phyloP scores from a whole-genome alignment of 2,888 invertebrate species.

The Drosophila paranaensis region DNA sequence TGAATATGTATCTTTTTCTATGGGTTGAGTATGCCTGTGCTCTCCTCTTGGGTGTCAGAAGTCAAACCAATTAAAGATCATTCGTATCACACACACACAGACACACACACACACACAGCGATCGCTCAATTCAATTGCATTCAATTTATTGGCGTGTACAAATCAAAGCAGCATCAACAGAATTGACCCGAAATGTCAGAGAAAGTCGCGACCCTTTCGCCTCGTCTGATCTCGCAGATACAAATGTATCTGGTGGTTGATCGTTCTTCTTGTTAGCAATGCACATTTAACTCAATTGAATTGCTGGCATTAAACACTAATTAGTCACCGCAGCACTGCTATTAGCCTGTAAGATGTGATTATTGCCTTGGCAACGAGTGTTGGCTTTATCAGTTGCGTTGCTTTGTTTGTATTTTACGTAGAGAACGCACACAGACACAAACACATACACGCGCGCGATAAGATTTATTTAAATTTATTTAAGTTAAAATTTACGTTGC shows the following conservation, averaged over 20 bases:
- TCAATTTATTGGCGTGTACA: constrained; percentile 77
- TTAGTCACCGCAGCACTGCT: constrained; percentile 63
- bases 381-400: constrained; percentile 37
- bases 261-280: constrained; percentile 13
- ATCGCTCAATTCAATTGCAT: constrained; percentile 58
- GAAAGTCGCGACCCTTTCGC: constrained; percentile 80
- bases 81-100: constrained; percentile 18
- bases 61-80: constrained; percentile 61
- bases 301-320: constrained; percentile 45
- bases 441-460: constrained; percentile 19
- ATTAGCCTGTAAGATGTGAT: constrained; percentile 37
- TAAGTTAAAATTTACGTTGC: constrained; percentile 48
- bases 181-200: constrained; percentile 78
- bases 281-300: constrained; percentile 39
- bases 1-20: constrained; percentile 23
- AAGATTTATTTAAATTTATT: constrained; percentile 62
- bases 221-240: constrained; percentile 52
- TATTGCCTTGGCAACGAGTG: constrained; percentile 26
- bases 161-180: constrained; percentile 62
- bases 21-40: constrained; percentile 26
- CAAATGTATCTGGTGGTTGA: constrained; percentile 62
- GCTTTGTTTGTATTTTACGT: constrained; percentile 29
- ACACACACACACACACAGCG: constrained; percentile 15
- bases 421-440: constrained; percentile 8
- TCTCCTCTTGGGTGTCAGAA: constrained; percentile 63